phyloP scores from a whole-genome alignment of 1,140 invertebrate species.

The Rhynchophorus ferrugineus region DNA sequence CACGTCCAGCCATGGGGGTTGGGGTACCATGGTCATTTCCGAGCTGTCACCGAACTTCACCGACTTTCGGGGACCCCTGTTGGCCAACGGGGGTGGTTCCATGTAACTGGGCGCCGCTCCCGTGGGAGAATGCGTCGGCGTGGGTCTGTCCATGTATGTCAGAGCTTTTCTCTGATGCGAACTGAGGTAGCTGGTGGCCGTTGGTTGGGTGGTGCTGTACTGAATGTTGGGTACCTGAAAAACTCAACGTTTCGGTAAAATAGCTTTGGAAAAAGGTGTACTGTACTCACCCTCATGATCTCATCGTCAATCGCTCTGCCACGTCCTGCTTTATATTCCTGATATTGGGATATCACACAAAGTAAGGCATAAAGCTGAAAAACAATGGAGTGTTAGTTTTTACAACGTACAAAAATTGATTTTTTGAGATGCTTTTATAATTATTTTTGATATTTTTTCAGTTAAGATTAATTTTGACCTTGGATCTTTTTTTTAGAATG shows the following conservation, averaged over 20 bases:
- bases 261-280: not conserved
- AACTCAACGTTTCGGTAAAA: not conserved
- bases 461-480: too few species aligned
- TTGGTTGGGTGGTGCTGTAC: constrained; percentile 37
- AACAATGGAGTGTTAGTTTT: constrained; percentile 16
- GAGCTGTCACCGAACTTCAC: constrained; percentile 38
- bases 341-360: constrained; percentile 75
- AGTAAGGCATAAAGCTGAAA: constrained; percentile 68
- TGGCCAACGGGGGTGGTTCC: constrained; percentile 29
- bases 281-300: constrained; percentile 34
- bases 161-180: constrained; percentile 28
- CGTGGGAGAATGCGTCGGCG: constrained; percentile 32
- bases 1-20: constrained; percentile 32
- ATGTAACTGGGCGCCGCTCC: constrained; percentile 6
- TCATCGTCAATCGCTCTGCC: constrained; percentile 58
- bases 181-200: constrained; percentile 38
- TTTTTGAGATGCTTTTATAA: too few species aligned
- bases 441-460: too few species aligned
- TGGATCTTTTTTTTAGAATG: too few species aligned
- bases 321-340: constrained; percentile 65
- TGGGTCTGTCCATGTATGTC: constrained; percentile 35
- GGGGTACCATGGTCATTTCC: constrained; percentile 27
- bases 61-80: constrained; percentile 35
- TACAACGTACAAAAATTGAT: not conserved
- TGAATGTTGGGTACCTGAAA: constrained; percentile 38